These are phyloP conservation scores for Solenopsis fugax DNA, from an alignment of 1,140 invertebrate genomes.

Conservation along the genomic window DNA sequence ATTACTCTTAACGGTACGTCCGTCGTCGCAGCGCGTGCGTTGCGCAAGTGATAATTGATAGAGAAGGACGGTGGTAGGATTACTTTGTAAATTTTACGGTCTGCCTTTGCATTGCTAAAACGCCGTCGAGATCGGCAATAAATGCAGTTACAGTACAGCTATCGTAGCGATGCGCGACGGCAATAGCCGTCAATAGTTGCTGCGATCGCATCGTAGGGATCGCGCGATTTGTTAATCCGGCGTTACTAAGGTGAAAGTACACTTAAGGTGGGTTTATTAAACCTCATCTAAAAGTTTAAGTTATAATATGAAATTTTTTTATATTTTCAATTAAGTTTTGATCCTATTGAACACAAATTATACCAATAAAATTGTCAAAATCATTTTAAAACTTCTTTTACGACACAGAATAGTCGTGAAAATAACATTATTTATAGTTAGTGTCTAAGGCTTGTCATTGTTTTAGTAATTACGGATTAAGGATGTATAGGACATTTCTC, in stretches of 20 bases:
- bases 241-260: background rate
- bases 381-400: background rate
- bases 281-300: background rate
- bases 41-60: conserved; percentile 53
- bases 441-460: background rate
- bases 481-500: no score
- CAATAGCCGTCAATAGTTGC: background rate
- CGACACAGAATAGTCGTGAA: background rate
- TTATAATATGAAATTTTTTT: background rate
- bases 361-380: background rate
- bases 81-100: conserved; percentile 42
- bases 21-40: conserved; percentile 59
- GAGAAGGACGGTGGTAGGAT: conserved; percentile 30
- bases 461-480: background rate
- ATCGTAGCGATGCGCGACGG: conserved; percentile 5
- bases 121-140: background rate
- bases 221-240: background rate
- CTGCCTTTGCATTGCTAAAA: conserved; percentile 39
- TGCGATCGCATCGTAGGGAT: background rate
- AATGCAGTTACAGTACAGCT: conserved; percentile 3
- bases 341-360: background rate
- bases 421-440: background rate
- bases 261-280: background rate
- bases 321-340: background rate
- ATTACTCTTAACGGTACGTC: conserved; percentile 66